These are phyloP conservation scores for Cheilosia variabilis DNA, from an alignment of 2,888 invertebrate genomes.

Conservation along the genomic window DNA sequence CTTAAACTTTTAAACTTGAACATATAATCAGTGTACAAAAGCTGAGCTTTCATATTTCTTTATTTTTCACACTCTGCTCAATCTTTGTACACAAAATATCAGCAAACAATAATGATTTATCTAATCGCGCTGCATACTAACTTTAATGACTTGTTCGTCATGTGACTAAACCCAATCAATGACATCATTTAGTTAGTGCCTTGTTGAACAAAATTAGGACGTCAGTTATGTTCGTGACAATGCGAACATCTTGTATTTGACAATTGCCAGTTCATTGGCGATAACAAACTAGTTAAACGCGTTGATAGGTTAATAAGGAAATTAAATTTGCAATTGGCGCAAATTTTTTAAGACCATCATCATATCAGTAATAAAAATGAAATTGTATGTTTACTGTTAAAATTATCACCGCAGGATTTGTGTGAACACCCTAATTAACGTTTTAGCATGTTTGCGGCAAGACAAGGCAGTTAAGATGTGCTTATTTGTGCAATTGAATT, in stretches of 20 bases:
- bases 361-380: not conserved
- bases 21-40: not conserved
- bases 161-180: not conserved
- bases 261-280: not conserved
- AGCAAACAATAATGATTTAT: not conserved
- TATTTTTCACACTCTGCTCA: not conserved
- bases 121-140: not conserved
- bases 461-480: not conserved
- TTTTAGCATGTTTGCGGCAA: not conserved
- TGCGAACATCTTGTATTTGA: not conserved
- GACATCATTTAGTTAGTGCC: not conserved
- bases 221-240: not conserved
- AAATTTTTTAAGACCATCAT: not conserved
- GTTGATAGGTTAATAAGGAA: not conserved
- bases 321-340: not conserved
- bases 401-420: slow-evolving; percentile 7
- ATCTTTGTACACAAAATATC: not conserved
- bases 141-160: not conserved
- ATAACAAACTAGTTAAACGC: not conserved
- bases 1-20: not conserved
- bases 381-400: not conserved
- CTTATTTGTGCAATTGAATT: not conserved
- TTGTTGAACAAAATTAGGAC: not conserved
- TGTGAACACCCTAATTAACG: slow-evolving; percentile 4
- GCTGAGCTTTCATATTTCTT: slow-evolving; percentile 2